Evolutionary conservation across 1,140 invertebrate species (phyloP).

Genomic region (Drosophila repletoides): DNA sequence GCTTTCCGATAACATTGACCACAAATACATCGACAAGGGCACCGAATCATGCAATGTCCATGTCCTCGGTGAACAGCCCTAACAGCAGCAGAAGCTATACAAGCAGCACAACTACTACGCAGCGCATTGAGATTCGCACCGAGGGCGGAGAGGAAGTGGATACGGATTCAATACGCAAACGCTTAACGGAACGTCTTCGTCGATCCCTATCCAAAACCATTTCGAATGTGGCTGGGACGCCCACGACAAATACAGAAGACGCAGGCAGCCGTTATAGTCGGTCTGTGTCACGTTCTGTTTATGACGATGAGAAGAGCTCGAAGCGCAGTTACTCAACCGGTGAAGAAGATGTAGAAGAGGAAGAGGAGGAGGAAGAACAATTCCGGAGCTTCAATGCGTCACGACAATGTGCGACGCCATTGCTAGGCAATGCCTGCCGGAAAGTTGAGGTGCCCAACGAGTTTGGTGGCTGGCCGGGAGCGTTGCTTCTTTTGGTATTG

Average conservation of each 20-base stretch:
- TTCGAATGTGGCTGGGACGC: slow-evolving; percentile 43
- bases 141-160: slow-evolving; percentile 54
- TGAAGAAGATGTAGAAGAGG: slow-evolving; percentile 72
- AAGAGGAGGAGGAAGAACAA: slow-evolving; percentile 59
- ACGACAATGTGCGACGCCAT: slow-evolving; percentile 18
- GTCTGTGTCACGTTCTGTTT: slow-evolving; percentile 70
- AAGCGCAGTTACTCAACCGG: slow-evolving; percentile 83
- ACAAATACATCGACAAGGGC: slow-evolving; percentile 68
- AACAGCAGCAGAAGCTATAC: slow-evolving; percentile 40
- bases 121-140: slow-evolving; percentile 61
- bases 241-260: slow-evolving; percentile 59
- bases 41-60: slow-evolving; percentile 43
- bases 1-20: slow-evolving; percentile 64
- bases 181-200: slow-evolving; percentile 62
- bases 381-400: slow-evolving; percentile 68
- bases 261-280: slow-evolving; percentile 70
- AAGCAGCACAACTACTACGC: slow-evolving; percentile 56
- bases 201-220: slow-evolving; percentile 72
- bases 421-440: slow-evolving; percentile 31
- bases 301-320: slow-evolving; percentile 72
- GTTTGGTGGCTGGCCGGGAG: slow-evolving; percentile 79
- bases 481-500: slow-evolving; percentile 55
- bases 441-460: slow-evolving; percentile 54
- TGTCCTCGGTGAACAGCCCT: slow-evolving; percentile 65
- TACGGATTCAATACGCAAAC: slow-evolving; percentile 58